A percentile compares a stretch with the other conserved stretches of the same genome.
Evolutionary conservation across 2,113 vertebrate genomes (phyloP).

Genomic region (Picathartes gymnocephalus): DNA sequence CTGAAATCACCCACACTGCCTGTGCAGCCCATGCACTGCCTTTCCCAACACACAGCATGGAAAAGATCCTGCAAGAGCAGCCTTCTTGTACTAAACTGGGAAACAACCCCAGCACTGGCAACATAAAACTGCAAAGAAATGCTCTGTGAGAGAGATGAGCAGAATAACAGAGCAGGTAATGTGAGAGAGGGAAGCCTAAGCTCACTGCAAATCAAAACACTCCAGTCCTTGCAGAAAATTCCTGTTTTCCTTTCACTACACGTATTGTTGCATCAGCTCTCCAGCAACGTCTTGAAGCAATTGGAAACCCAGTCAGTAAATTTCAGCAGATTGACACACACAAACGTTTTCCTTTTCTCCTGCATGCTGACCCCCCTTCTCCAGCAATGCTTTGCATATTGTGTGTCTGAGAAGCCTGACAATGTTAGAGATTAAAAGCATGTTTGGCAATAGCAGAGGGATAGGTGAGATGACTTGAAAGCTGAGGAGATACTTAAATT

Average conservation of each 20-base stretch:
- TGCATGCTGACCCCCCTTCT: neutral
- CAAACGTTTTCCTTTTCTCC: neutral
- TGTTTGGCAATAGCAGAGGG: slow-evolving; percentile 11
- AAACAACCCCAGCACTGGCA: slow-evolving; percentile 1
- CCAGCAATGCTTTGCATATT: neutral
- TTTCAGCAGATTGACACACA: neutral
- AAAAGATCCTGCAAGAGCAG: neutral
- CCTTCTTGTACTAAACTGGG: neutral
- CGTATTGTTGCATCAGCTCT: neutral
- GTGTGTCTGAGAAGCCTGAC: slow-evolving; percentile 11
- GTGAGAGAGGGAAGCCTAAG: neutral
- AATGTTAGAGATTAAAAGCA: slow-evolving; percentile 15
- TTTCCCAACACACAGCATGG: neutral
- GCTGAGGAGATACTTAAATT: slow-evolving; percentile 6
- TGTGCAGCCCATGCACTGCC: neutral
- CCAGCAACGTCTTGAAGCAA: neutral
- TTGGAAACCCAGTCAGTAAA: neutral
- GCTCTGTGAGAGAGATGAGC: neutral
- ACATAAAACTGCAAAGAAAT: neutral
- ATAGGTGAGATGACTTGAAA: slow-evolving; percentile 27
- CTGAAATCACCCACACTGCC: neutral
- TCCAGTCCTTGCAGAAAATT: neutral
- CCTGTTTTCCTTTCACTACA: neutral
- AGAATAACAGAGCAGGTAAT: neutral
- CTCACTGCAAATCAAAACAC: neutral